phyloP scores from a whole-genome alignment of 2,888 invertebrate species.

The Xestia sexstrigata region DNA sequence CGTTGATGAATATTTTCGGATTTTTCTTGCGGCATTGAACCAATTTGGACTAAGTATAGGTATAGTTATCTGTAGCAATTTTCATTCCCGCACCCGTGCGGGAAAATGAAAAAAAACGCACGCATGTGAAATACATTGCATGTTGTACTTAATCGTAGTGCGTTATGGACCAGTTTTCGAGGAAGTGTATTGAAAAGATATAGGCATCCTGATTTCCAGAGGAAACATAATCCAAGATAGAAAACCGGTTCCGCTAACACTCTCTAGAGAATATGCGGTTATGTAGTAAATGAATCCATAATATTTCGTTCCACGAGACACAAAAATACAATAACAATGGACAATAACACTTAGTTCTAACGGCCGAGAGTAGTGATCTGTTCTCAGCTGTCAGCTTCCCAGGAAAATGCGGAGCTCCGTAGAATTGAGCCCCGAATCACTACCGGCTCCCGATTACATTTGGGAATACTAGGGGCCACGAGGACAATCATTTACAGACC shows the following conservation, averaged over 20 bases:
- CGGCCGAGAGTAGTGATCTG: conserved; percentile 26
- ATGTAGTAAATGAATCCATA: conserved; percentile 2
- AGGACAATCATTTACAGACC: conserved; percentile 27
- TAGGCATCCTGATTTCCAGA: background rate
- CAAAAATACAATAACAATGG: conserved; percentile 16
- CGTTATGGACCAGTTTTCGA: no score
- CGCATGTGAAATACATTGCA: no score
- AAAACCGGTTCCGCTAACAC: background rate
- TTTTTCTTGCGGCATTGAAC: no score
- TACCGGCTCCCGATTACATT: conserved; percentile 33
- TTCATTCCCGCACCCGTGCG: no score
- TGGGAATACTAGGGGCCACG: conserved; percentile 22
- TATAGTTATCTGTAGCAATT: no score
- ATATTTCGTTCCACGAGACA: conserved; percentile 1
- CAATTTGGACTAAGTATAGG: no score
- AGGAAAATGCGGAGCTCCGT: conserved; percentile 21
- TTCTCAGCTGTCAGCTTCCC: conserved; percentile 51
- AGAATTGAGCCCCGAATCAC: conserved; percentile 28
- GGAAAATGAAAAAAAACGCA: no score
- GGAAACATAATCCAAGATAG: background rate
- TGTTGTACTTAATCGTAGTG: no score
- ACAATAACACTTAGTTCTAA: conserved; percentile 27
- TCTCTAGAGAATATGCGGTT: background rate
- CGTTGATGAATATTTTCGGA: no score
- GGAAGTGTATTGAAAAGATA: no score